Conservation (phyloP, 1,140 invertebrate species). For the Aphis gossypii region DNA sequence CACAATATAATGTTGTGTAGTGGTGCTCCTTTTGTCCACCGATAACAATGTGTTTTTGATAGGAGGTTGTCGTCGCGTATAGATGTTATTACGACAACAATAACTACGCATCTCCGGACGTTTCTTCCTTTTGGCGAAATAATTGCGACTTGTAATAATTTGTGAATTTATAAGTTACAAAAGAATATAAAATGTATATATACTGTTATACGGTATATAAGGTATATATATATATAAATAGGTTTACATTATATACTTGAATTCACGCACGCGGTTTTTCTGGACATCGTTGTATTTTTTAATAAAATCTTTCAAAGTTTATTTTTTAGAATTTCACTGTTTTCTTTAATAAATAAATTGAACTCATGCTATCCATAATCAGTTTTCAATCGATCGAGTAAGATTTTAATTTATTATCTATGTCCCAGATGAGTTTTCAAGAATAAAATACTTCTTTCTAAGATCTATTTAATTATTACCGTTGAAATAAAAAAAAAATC, state of each 20-base stretch:
- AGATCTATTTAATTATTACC: background rate
- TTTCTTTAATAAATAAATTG: background rate
- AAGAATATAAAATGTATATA: background rate
- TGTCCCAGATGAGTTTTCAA: too few species aligned
- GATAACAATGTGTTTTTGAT: slow-evolving; percentile 29
- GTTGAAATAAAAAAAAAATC: background rate
- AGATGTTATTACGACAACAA: background rate
- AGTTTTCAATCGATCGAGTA: background rate
- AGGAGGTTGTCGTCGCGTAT: background rate
- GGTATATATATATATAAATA: too few species aligned
- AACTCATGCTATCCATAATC: background rate
- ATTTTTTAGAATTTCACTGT: background rate
- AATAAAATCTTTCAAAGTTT: background rate
- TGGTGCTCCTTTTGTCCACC: background rate
- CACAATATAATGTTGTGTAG: background rate
- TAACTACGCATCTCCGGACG: background rate
- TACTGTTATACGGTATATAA: background rate
- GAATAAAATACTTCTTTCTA: too few species aligned
- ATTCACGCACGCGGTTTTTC: background rate
- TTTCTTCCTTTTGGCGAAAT: background rate
- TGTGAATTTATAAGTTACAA: background rate
- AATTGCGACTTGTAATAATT: background rate
- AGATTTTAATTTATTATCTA: too few species aligned
- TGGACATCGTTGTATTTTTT: background rate
- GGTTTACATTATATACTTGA: too few species aligned